Evolutionary conservation across 2,113 vertebrate genomes (phyloP).

Genomic region (Chauna torquata): DNA sequence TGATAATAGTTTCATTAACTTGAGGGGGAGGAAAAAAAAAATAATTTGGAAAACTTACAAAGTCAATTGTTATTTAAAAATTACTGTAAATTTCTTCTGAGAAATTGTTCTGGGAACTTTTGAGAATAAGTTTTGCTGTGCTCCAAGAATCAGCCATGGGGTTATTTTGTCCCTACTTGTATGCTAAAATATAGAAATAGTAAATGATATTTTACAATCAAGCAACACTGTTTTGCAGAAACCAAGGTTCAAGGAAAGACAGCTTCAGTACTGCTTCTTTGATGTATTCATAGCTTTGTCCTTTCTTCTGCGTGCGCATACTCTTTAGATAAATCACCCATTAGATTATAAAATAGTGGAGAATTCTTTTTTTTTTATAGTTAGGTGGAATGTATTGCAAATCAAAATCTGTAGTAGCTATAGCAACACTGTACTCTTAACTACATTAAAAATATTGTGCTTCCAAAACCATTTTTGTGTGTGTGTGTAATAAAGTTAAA

Average conservation of each 20-base stretch:
- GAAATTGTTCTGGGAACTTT: background rate
- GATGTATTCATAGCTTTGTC: background rate
- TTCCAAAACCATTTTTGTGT: slow-evolving; percentile 1
- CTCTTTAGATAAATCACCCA: background rate
- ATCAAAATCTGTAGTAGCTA: slow-evolving; percentile 58
- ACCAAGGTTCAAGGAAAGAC: background rate
- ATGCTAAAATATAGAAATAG: background rate
- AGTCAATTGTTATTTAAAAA: background rate
- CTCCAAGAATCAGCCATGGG: background rate
- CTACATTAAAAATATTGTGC: background rate
- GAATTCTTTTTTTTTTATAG: slow-evolving; percentile 4
- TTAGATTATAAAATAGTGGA: background rate
- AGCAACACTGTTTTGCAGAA: background rate
- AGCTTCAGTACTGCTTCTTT: background rate
- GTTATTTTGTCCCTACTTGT: background rate
- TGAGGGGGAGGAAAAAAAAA: background rate
- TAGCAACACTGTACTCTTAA: slow-evolving; percentile 44
- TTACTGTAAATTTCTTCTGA: background rate
- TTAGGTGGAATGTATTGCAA: slow-evolving; percentile 25
- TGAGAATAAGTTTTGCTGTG: background rate
- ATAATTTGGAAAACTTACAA: background rate
- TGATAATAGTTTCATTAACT: background rate
- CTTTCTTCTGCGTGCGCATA: background rate
- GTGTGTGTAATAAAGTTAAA: background rate
- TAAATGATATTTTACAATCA: background rate